A percentile compares a stretch with the other conserved stretches of the same genome.
phyloP scores from a whole-genome alignment of 2,797 vertebrate genomes.

The Sebastiscus albofasciatus region DNA sequence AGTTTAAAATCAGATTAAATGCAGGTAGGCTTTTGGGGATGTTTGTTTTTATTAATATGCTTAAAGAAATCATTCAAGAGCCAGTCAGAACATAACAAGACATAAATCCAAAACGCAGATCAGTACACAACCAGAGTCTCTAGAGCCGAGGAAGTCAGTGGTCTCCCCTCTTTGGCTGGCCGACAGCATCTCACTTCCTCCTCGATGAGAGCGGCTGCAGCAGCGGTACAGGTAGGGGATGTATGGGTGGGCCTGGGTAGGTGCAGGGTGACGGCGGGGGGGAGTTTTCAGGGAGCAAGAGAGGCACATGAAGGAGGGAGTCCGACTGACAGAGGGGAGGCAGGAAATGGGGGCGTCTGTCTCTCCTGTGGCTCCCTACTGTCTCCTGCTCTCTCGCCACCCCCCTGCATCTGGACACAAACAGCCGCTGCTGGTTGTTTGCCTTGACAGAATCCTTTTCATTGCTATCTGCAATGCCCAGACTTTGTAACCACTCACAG shows the following conservation, averaged over 20 bases:
- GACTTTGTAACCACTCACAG: slow-evolving; percentile 60
- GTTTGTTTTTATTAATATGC: background rate
- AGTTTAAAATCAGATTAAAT: background rate
- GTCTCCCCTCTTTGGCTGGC: background rate
- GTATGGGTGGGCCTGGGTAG: slow-evolving; percentile 21
- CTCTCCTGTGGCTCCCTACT: slow-evolving; percentile 40
- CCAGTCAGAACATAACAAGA: background rate
- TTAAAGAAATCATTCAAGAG: background rate
- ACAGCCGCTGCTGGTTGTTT: slow-evolving; percentile 21
- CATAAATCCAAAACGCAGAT: background rate
- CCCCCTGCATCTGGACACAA: slow-evolving; percentile 17
- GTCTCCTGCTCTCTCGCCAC: background rate
- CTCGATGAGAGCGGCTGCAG: slow-evolving; percentile 15
- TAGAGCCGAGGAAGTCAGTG: background rate
- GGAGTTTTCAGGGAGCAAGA: slow-evolving; percentile 69
- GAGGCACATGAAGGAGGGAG: slow-evolving; percentile 58
- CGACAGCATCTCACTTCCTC: slow-evolving; percentile 26
- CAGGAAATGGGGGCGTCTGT: slow-evolving; percentile 73
- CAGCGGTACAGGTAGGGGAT: slow-evolving; percentile 36
- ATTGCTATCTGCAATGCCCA: slow-evolving; percentile 39
- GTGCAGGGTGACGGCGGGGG: slow-evolving; percentile 59
- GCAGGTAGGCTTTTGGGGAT: background rate
- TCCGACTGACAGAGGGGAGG: slow-evolving; percentile 67
- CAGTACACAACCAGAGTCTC: background rate
- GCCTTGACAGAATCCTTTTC: background rate